These are phyloP conservation scores for Helogale parvula DNA, from an alignment of 2,113 vertebrate species.

Conservation along the genomic window DNA sequence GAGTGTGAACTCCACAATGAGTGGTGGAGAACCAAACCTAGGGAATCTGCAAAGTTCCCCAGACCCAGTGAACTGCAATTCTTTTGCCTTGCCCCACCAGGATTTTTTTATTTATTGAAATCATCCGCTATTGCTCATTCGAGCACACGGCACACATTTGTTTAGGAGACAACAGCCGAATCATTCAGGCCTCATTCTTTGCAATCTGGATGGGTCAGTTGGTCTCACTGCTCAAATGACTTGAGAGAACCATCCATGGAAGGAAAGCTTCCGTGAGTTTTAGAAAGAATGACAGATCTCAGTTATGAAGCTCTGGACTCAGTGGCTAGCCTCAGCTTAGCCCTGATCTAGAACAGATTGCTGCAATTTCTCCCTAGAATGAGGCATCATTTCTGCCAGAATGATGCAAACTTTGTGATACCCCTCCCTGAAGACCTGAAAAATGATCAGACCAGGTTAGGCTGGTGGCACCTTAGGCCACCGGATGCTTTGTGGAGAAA, in stretches of 20 bases:
- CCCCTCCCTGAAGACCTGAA: not conserved
- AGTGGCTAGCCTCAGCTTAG: not conserved
- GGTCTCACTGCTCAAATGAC: not conserved
- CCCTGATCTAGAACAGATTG: not conserved
- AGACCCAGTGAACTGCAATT: not conserved
- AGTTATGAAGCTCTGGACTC: not conserved
- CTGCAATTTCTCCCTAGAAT: not conserved
- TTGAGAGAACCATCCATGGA: not conserved
- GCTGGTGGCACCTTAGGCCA: not conserved
- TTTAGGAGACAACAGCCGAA: slow-evolving; percentile 83
- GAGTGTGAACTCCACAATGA: not conserved
- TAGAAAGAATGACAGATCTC: not conserved
- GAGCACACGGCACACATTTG: slow-evolving; percentile 81
- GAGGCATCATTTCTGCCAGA: not conserved
- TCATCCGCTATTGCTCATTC: slow-evolving; percentile 40
- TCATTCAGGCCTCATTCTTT: slow-evolving; percentile 80
- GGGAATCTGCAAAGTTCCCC: not conserved
- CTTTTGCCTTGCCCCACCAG: not conserved
- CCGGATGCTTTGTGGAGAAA: not conserved
- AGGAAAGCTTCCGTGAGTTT: not conserved
- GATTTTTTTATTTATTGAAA: not conserved
- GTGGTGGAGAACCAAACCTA: not conserved
- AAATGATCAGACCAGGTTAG: slow-evolving; percentile 9
- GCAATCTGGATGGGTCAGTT: slow-evolving; percentile 25
- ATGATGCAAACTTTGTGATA: slow-evolving; percentile 11